Percentiles rank a stretch among this genome's conserved stretches.
Evolutionary conservation across 1,140 invertebrate species (phyloP).

Genomic region (Glomeris maerens): DNA sequence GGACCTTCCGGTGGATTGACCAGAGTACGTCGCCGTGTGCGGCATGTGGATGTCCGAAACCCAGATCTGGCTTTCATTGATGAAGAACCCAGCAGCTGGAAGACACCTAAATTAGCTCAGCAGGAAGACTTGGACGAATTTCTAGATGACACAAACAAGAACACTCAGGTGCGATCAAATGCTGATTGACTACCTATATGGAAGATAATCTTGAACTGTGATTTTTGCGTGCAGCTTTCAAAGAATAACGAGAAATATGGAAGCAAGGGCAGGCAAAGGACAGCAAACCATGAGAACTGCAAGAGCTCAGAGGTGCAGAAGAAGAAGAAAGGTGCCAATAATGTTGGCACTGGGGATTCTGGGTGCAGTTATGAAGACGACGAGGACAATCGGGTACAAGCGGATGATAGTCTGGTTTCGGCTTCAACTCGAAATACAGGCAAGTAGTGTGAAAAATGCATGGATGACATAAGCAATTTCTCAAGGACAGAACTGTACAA

Average conservation of each 20-base stretch:
- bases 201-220: neutral
- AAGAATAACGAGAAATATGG: neutral
- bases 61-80: constrained; percentile 62
- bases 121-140: constrained; percentile 11
- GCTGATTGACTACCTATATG: too few species aligned
- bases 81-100: constrained; percentile 16
- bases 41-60: constrained; percentile 42
- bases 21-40: constrained; percentile 46
- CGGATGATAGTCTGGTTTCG: too few species aligned
- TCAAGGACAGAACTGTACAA: too few species aligned
- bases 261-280: neutral
- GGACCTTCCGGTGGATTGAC: constrained; percentile 62
- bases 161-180: neutral
- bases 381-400: too few species aligned
- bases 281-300: neutral
- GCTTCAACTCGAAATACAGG: too few species aligned
- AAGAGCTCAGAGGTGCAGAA: neutral
- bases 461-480: too few species aligned
- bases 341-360: too few species aligned
- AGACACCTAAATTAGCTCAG: constrained; percentile 7
- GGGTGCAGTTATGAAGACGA: too few species aligned
- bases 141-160: neutral
- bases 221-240: neutral
- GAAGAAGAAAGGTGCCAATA: neutral
- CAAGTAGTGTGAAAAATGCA: too few species aligned